Evolutionary conservation across 2,113 vertebrate species (phyloP).

Genomic region (Trochalopteron elliotii): DNA sequence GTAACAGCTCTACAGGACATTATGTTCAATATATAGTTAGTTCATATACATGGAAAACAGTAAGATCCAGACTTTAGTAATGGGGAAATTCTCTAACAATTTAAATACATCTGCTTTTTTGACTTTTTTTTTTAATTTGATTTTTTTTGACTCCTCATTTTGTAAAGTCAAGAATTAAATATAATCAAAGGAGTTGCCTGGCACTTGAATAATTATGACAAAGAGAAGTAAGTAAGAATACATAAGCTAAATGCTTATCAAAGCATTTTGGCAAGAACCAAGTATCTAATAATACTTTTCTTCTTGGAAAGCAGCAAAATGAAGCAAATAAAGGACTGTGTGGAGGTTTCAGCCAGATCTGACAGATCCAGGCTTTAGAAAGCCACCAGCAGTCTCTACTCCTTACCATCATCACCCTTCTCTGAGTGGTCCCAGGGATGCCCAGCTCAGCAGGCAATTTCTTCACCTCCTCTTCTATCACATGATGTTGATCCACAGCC

Average conservation of each 20-base stretch:
- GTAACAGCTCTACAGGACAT: not conserved
- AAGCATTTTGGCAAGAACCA: not conserved
- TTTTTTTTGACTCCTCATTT: not conserved
- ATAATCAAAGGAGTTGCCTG: not conserved
- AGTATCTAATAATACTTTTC: not conserved
- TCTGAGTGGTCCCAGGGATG: not conserved
- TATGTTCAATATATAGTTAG: not conserved
- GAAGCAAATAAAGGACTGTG: not conserved
- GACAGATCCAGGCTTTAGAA: not conserved
- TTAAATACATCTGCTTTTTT: not conserved
- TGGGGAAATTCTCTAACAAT: not conserved
- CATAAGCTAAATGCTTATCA: not conserved
- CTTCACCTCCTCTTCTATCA: not conserved
- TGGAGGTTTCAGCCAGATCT: not conserved
- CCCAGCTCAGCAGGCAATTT: not conserved
- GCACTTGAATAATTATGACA: not conserved
- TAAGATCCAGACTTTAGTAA: not conserved
- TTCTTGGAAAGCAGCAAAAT: not conserved
- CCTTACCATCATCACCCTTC: not conserved
- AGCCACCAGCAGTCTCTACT: not conserved
- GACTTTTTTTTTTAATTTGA: not conserved
- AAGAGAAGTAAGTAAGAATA: not conserved
- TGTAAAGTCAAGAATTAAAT: not conserved
- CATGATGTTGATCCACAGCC: not conserved
- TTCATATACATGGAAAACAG: not conserved